phyloP scores from a whole-genome alignment of 2,888 invertebrate species.

The Tiliacea citrago region DNA sequence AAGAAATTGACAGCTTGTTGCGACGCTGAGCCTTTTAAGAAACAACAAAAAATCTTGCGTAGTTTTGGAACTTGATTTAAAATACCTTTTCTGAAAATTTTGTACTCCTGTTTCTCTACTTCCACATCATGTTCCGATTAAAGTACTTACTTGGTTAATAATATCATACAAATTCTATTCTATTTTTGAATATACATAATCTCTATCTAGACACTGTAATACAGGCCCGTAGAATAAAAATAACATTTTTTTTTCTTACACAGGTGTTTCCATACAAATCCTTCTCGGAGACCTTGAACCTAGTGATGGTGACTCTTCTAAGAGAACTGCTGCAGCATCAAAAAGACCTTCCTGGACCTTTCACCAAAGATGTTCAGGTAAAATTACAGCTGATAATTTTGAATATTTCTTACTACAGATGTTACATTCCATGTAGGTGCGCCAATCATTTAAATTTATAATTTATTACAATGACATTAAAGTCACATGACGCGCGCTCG shows the following conservation, averaged over 20 bases:
- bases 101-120: too few relatives aligned
- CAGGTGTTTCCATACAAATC: constrained; percentile 97
- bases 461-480: neutral
- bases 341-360: constrained; percentile 96
- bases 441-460: neutral
- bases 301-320: constrained; percentile 97
- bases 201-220: too few relatives aligned
- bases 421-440: neutral
- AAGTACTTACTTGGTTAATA: too few relatives aligned
- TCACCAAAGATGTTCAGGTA: constrained; percentile 97
- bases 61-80: too few relatives aligned
- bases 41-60: too few relatives aligned
- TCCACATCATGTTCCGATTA: too few relatives aligned
- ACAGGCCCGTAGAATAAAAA: too few relatives aligned
- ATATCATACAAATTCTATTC: too few relatives aligned
- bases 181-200: too few relatives aligned
- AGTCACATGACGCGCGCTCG: neutral
- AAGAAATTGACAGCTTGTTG: too few relatives aligned
- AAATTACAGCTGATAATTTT: constrained; percentile 16
- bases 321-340: constrained; percentile 97
- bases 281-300: constrained; percentile 98
- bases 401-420: neutral
- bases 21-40: too few relatives aligned
- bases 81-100: too few relatives aligned
- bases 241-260: constrained; percentile 38